Evolutionary conservation across 2,888 invertebrate species (phyloP), one percentile per base, ranked within the genome.

Genomic region (Selenia dentaria): DNA sequence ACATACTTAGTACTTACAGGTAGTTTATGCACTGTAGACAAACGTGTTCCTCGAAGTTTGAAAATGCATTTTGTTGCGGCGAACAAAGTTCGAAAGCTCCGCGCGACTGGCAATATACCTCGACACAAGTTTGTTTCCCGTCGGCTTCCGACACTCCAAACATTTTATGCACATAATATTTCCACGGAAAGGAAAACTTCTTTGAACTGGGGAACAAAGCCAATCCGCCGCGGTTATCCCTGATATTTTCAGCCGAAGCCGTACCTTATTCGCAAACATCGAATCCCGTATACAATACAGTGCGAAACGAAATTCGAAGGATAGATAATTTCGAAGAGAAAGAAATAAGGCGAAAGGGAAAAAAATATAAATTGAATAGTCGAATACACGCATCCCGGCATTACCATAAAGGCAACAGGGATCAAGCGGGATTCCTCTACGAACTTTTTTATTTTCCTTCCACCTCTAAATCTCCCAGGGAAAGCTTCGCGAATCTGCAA

Each of bases 381-480:
- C 88, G 86, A 88, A 88, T 88, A 88, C 88, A 88, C 88, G 88
- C 87, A 88, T 87, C 88, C 86, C 82, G 83, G 88, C 79, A 88
- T 88, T 88, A 88, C 87, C 88, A 88, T 88, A 88, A 88, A 88
- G 87, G 88, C 88, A 83, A 85, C 87, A 81, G 87, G 88, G 88
- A 88, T 88, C 88, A 90, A 89, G 75, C 64, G 67, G 90, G 90
- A 89, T 90, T 90, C 88, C 84, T 83, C 81, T 86, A 87, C 83
- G 88, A 89, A 90, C 88, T 90, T 90, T 89, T 90, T 90, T 90
- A 90, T 90, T 90, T 89, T 89, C 88, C 86, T 86, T 85, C 88
- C 84, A 89, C 89, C 88, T 89, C 89, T 90, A 90, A 89, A 90
- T 90, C 90, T 89, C 85, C 69, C 77, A 72, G 79, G 80, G 80